A percentile compares a stretch with the other conserved stretches of the same genome.
phyloP scores from a whole-genome alignment of 1,140 invertebrate species.

The Euglossa dilemma region DNA sequence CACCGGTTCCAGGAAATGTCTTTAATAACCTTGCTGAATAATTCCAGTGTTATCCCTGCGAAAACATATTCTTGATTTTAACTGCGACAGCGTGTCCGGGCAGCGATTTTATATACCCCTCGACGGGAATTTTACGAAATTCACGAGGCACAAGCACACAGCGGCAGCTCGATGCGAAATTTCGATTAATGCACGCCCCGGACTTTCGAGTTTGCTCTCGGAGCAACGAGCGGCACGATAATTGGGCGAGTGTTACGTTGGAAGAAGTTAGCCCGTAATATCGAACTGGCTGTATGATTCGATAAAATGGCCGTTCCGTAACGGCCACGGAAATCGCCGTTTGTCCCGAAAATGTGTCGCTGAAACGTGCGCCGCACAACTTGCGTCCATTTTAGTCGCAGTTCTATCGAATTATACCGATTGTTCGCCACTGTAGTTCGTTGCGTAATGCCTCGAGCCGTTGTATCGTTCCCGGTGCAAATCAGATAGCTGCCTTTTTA shows the following conservation, averaged over 20 bases:
- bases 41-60: too few relatives aligned
- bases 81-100: not conserved
- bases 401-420: slow-evolving; percentile 34
- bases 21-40: too few relatives aligned
- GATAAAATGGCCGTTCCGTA: slow-evolving; percentile 16
- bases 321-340: not conserved
- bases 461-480: not conserved
- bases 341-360: slow-evolving; percentile 9
- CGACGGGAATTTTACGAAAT: not conserved
- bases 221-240: not conserved
- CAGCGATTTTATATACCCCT: not conserved
- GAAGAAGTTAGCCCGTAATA: not conserved
- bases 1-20: too few relatives aligned
- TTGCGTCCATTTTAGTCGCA: slow-evolving; percentile 15
- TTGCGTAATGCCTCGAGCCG: slow-evolving; percentile 4
- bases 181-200: not conserved
- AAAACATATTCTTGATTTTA: not conserved
- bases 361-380: slow-evolving; percentile 3
- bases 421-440: slow-evolving; percentile 6
- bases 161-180: not conserved
- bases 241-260: slow-evolving; percentile 7
- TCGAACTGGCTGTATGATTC: not conserved
- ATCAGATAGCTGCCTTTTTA: not conserved
- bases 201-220: too few relatives aligned
- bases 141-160: not conserved